Evolutionary conservation across 2,113 vertebrate species (phyloP).

Genomic region (Vombatus ursinus): DNA sequence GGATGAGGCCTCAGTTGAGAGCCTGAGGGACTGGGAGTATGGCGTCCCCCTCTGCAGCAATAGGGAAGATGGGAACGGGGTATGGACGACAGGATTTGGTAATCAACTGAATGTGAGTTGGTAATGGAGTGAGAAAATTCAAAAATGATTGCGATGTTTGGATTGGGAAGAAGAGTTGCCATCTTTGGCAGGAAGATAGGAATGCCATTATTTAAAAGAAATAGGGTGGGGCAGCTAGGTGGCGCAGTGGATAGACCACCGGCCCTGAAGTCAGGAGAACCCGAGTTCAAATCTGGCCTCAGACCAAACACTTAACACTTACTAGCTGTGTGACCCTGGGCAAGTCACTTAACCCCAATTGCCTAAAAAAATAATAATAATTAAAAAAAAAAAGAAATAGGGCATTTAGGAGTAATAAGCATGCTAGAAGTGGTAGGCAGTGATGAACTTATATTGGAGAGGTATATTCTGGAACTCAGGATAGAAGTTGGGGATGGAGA

Average conservation of each 20-base stretch:
- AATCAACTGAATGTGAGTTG: background rate
- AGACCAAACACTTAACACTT: no score
- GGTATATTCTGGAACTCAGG: background rate
- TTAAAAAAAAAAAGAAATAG: background rate
- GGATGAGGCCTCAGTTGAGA: background rate
- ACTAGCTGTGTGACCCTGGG: no score
- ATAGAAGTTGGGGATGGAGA: background rate
- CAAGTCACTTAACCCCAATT: no score
- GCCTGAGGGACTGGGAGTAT: background rate
- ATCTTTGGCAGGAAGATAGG: no score
- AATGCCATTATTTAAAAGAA: background rate
- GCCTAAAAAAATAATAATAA: no score
- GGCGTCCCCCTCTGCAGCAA: background rate
- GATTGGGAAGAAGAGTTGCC: no score
- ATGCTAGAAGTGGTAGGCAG: background rate
- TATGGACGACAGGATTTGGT: background rate
- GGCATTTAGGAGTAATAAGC: background rate
- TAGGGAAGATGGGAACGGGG: no score
- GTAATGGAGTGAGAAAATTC: background rate
- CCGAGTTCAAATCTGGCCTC: no score
- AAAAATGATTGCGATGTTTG: background rate
- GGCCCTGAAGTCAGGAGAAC: no score
- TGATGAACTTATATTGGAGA: background rate
- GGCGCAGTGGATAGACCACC: no score
- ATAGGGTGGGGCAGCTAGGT: no score